Percentiles rank a stretch among this genome's conserved stretches.
Conservation (phyloP, 2,888 invertebrate genomes). For the Pinctada fucata region DNA sequence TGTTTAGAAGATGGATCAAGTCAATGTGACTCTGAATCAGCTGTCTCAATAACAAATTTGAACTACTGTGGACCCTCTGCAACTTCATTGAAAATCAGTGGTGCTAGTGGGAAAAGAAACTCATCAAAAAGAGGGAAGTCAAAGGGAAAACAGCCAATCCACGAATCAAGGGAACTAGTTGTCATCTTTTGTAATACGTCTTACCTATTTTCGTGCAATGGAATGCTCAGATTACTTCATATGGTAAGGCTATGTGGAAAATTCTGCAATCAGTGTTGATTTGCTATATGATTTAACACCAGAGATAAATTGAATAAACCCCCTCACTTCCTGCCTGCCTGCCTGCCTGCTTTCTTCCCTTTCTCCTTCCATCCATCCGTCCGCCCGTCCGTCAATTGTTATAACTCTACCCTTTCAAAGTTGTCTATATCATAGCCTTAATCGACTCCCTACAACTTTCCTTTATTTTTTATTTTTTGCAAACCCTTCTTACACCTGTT, state of each 20-base stretch:
- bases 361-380: too few species aligned
- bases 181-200: conserved; percentile 21
- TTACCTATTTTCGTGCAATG: conserved; percentile 43
- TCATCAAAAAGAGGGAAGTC: neutral
- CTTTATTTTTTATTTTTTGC: too few species aligned
- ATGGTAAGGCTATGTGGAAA: conserved; percentile 43
- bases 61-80: conserved; percentile 33
- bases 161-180: conserved; percentile 11
- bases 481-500: too few species aligned
- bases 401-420: too few species aligned
- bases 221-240: conserved; percentile 51
- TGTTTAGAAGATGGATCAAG: conserved; percentile 12
- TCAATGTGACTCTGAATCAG: conserved; percentile 30
- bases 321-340: too few species aligned
- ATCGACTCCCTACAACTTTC: too few species aligned
- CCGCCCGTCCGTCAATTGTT: too few species aligned
- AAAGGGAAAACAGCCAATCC: neutral
- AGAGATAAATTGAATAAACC: too few species aligned
- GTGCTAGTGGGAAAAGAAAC: neutral
- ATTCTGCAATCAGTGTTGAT: too few species aligned
- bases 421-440: too few species aligned
- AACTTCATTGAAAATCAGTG: neutral
- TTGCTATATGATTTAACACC: too few species aligned
- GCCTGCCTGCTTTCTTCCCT: too few species aligned
- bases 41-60: conserved; percentile 31